Conservation (phyloP, 2,113 vertebrate genomes). For the Equus przewalskii region DNA sequence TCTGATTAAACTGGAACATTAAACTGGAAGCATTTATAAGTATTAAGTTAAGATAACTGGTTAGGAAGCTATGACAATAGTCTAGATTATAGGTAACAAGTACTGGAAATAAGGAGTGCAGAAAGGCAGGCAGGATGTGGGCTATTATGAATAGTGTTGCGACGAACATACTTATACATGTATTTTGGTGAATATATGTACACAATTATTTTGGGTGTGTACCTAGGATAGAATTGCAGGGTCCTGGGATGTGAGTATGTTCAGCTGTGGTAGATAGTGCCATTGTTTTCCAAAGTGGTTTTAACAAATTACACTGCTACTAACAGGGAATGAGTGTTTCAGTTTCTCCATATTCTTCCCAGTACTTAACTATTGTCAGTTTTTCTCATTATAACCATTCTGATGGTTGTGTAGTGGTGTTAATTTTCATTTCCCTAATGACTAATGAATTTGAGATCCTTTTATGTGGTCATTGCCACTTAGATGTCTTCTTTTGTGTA, state of each 20-base stretch:
- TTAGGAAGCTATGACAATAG: not conserved
- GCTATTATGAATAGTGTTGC: not conserved
- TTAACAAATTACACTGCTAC: not conserved
- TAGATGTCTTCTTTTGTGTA: not conserved
- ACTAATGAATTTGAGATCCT: not conserved
- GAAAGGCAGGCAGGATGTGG: not conserved
- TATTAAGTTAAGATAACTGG: not conserved
- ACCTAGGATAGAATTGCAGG: not conserved
- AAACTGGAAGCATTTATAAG: not conserved
- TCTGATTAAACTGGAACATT: not conserved
- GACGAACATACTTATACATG: not conserved
- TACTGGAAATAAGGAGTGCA: not conserved
- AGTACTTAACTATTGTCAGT: not conserved
- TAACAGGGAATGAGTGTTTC: not conserved
- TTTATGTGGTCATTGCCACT: not conserved
- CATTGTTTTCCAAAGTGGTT: not conserved
- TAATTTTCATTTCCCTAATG: not conserved
- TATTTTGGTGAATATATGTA: not conserved
- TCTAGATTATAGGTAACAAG: not conserved
- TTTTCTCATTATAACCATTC: not conserved
- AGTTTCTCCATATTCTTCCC: not conserved
- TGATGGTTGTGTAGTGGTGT: not conserved
- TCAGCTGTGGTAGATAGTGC: not conserved
- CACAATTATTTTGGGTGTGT: not conserved
- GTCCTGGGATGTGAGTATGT: not conserved